These are phyloP conservation scores for Girardinus metallicus DNA, from an alignment of 2,797 vertebrate species.

Conservation along the genomic window DNA sequence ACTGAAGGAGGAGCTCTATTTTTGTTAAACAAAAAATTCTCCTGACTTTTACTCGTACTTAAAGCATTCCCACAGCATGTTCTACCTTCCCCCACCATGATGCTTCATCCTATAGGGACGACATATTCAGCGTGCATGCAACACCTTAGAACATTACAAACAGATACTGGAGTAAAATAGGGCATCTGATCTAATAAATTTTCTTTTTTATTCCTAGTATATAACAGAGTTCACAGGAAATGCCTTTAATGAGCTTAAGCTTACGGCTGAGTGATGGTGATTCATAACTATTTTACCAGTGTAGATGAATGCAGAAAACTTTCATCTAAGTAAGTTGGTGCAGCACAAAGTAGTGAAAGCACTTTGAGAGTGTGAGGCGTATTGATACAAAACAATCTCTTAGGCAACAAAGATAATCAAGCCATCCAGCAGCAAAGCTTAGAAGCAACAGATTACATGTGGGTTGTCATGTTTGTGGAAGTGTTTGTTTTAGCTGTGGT, in stretches of 20 bases:
- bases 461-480: slow-evolving; percentile 11
- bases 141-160: not conserved
- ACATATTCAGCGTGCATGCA: not conserved
- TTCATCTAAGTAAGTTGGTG: no score
- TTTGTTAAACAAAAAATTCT: not conserved
- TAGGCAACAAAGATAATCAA: not conserved
- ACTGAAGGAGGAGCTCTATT: not conserved
- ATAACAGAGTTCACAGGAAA: slow-evolving; percentile 10
- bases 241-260: slow-evolving; percentile 56
- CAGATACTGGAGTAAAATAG: not conserved
- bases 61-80: not conserved
- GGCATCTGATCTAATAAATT: slow-evolving; percentile 7
- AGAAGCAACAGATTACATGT: not conserved
- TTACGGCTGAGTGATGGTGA: slow-evolving; percentile 62
- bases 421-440: not conserved
- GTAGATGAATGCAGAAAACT: slow-evolving; percentile 6
- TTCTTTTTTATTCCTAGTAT: slow-evolving; percentile 1
- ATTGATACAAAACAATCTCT: not conserved
- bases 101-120: not conserved
- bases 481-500: slow-evolving; percentile 15
- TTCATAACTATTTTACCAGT: slow-evolving; percentile 16
- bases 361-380: not conserved
- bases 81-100: not conserved
- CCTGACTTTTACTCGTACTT: not conserved
- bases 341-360: not conserved